Evolutionary conservation across 1,140 invertebrate genomes (phyloP), one percentile per base, ranked within the genome.

Genomic region (Agrypnia vestita): DNA sequence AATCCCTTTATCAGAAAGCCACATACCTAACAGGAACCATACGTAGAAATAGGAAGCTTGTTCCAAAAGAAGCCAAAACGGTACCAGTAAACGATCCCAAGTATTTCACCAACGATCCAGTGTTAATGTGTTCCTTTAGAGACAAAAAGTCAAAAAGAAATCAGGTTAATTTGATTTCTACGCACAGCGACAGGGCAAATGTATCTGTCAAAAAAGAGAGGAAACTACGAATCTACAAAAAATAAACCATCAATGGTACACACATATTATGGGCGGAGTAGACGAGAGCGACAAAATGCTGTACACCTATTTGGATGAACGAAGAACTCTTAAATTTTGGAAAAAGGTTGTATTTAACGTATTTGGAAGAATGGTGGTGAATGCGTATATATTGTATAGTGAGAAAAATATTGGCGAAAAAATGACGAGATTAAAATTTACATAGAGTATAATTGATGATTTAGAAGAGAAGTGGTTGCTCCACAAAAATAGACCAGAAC

Each of bases 281-380:
- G 73, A 82, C 35, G 81, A 74, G 62, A 69, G 71, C 15, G 79
- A 80, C 69, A 80, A 80, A 75, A 80, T 82, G 73, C 56, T 82
- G 17, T 82, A 84, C 67, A 43, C 71, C 7, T 84, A 85, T 76
- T 80, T 82, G 53, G 84, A 85, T 80, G 83, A 85, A 80, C 64
- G 83, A 80, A 82, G 79, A 77, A 75, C 84, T 11, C 35, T 84
- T 0, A 84, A 84, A 83, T 84, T 78, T 76, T 84, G 74, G 83
- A 84, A 84, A 76, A 84, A 84, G 77, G 84, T 84, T 35, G 75
- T 82, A 55, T 83, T 84, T n/a, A 72, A 79, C 76, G 79, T 84
- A 76, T 83, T 84, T 76, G 74, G 73, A 44, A 79, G 82, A 69
- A 84, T 84, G 84, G 76, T 84, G 25, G 25, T 84, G 78, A 84